phyloP scores from a whole-genome alignment of 2,113 vertebrate species.

The Naja naja region DNA sequence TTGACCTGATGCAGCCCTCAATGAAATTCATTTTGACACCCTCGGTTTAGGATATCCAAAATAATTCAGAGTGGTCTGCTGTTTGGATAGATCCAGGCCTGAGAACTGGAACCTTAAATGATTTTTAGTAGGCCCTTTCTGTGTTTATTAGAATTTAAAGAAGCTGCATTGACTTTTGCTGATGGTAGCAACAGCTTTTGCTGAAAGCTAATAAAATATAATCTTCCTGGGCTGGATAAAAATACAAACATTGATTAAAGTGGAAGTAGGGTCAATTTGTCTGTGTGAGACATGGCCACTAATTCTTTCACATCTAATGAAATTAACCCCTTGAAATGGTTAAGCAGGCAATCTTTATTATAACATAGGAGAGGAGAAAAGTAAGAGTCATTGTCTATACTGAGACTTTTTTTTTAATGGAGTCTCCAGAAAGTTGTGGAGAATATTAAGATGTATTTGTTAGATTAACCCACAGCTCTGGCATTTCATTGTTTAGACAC shows the following conservation, averaged over 20 bases:
- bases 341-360: neutral
- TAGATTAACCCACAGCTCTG: neutral
- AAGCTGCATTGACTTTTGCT: neutral
- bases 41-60: neutral
- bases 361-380: neutral
- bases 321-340: neutral
- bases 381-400: neutral
- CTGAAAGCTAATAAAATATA: neutral
- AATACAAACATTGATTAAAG: neutral
- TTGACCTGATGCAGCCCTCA: no score
- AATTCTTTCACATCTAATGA: neutral
- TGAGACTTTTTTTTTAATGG: neutral
- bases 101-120: neutral
- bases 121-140: neutral
- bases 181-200: neutral
- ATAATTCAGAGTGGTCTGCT: neutral
- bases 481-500: neutral
- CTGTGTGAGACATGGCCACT: neutral
- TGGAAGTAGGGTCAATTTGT: neutral
- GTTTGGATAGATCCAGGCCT: neutral
- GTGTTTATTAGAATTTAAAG: neutral
- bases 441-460: neutral
- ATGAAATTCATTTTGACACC: no score
- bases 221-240: neutral
- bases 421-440: neutral